Conservation (phyloP, 2,888 invertebrate species). For the Allygus modestus region DNA sequence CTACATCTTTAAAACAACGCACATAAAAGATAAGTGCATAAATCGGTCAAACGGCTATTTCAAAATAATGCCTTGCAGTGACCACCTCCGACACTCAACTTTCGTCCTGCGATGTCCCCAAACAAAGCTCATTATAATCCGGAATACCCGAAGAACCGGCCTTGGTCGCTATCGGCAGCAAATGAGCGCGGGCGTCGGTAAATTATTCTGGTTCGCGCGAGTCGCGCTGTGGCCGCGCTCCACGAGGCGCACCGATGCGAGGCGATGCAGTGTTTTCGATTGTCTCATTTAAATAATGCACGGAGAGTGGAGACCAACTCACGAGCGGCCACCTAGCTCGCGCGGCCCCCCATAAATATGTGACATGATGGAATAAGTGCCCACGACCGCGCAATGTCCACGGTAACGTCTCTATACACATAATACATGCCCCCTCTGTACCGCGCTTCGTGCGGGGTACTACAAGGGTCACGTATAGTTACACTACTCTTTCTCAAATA, state of each 20-base stretch:
- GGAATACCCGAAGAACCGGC: neutral
- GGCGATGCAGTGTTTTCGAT: slow-evolving; percentile 50
- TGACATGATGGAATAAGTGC: slow-evolving; percentile 57
- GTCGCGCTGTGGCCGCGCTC: neutral
- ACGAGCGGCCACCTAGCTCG: slow-evolving; percentile 50
- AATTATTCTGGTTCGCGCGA: slow-evolving; percentile 33
- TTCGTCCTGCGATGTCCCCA: neutral
- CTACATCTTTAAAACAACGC: too few relatives aligned
- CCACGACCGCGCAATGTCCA: slow-evolving; percentile 45
- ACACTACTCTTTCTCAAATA: slow-evolving; percentile 26
- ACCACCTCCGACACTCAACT: neutral
- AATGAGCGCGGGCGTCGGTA: slow-evolving; percentile 54
- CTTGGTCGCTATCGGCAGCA: slow-evolving; percentile 2
- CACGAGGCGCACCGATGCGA: slow-evolving; percentile 14
- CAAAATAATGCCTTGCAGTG: too few relatives aligned
- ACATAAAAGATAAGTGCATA: too few relatives aligned
- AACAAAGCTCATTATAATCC: slow-evolving; percentile 23
- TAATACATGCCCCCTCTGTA: slow-evolving; percentile 33
- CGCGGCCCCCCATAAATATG: slow-evolving; percentile 54
- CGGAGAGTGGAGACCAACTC: neutral
- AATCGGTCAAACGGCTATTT: too few relatives aligned
- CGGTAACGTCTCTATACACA: slow-evolving; percentile 55
- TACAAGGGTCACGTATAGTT: slow-evolving; percentile 40
- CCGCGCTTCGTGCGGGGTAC: slow-evolving; percentile 1
- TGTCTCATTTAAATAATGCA: slow-evolving; percentile 59